Conservation (phyloP, 2,888 invertebrate genomes). For the Cerastis rubricosa region DNA sequence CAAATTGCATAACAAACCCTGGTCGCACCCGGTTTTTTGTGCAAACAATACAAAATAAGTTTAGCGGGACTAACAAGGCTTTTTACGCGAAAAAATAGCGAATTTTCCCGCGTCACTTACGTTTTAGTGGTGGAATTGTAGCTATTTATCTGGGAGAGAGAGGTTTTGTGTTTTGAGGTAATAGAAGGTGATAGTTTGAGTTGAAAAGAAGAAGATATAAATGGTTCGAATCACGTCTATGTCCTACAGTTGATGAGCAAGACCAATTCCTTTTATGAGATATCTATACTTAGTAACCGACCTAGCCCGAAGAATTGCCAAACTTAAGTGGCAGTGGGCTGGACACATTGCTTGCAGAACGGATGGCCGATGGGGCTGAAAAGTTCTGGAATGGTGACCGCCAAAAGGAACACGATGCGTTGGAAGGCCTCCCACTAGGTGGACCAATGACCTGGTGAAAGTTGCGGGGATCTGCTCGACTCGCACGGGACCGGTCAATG, state of each 20-base stretch:
- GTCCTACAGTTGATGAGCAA: neutral
- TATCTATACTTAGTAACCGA: too few species aligned
- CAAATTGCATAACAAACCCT: conserved; percentile 83
- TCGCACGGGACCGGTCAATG: too few species aligned
- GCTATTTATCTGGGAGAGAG: conserved; percentile 13
- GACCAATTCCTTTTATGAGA: neutral
- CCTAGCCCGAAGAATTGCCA: too few species aligned
- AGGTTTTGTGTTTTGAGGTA: conserved; percentile 16
- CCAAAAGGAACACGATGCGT: too few species aligned
- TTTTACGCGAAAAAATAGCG: conserved; percentile 64
- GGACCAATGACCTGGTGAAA: too few species aligned
- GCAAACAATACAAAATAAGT: conserved; percentile 77
- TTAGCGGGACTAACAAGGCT: conserved; percentile 54
- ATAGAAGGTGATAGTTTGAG: neutral
- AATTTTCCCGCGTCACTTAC: conserved; percentile 34
- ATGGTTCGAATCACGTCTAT: neutral
- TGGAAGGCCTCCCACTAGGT: too few species aligned
- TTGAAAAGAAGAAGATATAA: neutral
- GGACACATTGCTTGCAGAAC: too few species aligned
- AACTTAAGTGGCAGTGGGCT: too few species aligned
- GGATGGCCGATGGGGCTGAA: too few species aligned
- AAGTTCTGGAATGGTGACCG: too few species aligned
- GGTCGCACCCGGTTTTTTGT: conserved; percentile 77
- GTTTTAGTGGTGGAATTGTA: conserved; percentile 18
- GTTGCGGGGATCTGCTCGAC: too few species aligned